Evolutionary conservation across 2,797 vertebrate genomes (phyloP), one percentile per base, ranked within the genome.

Genomic region (Alauda arvensis): DNA sequence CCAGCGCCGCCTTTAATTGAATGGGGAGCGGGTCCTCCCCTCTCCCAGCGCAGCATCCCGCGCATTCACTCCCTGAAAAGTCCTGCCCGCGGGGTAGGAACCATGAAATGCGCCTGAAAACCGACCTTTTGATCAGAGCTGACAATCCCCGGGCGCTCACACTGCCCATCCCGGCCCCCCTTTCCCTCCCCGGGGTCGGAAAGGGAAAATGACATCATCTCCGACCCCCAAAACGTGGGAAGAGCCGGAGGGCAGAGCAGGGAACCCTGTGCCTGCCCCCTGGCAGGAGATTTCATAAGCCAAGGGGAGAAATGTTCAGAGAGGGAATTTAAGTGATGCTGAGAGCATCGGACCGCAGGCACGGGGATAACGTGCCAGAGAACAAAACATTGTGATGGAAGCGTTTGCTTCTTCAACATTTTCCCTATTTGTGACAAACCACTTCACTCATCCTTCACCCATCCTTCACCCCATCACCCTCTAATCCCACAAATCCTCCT

Each of bases 41-140:
- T 85, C 85, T 92, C 90, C 53, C 87, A 48, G 89, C 45, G 24
- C 63, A 77, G 89, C 93, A 94, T 88, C 95, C 89, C 65, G 1
- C 0, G 26, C 82, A 87, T 90, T 94, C 89, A 92, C 77, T 87
- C 62, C 85, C 53, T 93, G 89, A 93, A 94, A 95, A 88, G 93
- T 91, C 21, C 93, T 90, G 91, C 81, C 93, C 10, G 29, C 62
- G 8, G 92, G 83, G 84, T 49, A 67, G 33, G 79, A 91, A 94
- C 90, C 94, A 89, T 93, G 94, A 96, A 96, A 95, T 92, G 91
- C 3, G 75, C 56, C 89, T 93, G 93, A 88, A 95, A 93, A 92
- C 82, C 88, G 75, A 82, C 81, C 92, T 95, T 95, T 95, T 93
- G 83, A 94, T 92, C 52, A 77, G 74, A 75, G 65, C 91, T 95